These are phyloP conservation scores for Rhynchotus rufescens DNA, from an alignment of 2,797 vertebrate species.

Conservation along the genomic window DNA sequence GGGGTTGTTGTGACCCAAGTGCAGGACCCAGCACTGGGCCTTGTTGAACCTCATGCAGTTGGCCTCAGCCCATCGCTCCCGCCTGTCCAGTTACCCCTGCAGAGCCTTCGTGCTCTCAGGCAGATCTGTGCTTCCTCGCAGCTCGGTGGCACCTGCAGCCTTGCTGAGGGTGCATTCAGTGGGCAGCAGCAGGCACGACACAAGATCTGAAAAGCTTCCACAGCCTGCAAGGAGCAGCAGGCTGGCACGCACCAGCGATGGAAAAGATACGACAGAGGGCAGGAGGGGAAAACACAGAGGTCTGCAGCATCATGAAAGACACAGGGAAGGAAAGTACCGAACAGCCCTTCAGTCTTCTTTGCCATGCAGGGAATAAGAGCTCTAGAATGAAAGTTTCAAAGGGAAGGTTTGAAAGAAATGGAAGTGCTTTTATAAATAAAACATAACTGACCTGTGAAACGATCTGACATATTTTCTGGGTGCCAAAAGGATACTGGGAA, in stretches of 20 bases:
- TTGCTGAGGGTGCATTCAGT: too few relatives aligned
- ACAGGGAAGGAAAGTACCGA: not conserved
- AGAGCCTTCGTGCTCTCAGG: too few relatives aligned
- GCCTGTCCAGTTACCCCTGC: too few relatives aligned
- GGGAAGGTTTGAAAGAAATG: not conserved
- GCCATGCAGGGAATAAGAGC: not conserved
- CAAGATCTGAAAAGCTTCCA: not conserved
- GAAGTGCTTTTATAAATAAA: not conserved
- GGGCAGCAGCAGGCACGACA: not conserved
- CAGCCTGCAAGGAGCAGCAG: accelerated
- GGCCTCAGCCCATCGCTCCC: too few relatives aligned
- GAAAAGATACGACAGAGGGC: not conserved
- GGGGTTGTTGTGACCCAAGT: too few relatives aligned
- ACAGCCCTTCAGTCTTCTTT: not conserved
- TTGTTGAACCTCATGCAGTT: too few relatives aligned
- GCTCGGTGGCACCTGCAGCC: too few relatives aligned
- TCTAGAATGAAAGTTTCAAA: slow-evolving; percentile 17
- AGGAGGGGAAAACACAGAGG: not conserved
- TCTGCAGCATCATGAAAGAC: not conserved
- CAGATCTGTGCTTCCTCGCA: too few relatives aligned
- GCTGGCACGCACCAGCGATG: not conserved
- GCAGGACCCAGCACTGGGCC: too few relatives aligned
- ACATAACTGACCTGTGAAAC: slow-evolving; percentile 3
- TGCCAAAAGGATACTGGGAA: not conserved
- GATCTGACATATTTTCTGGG: not conserved